Base-by-base conservation (phyloP, 35 echinoderm and acorn worm species). In the Eucidaris tribuloides region DNA sequence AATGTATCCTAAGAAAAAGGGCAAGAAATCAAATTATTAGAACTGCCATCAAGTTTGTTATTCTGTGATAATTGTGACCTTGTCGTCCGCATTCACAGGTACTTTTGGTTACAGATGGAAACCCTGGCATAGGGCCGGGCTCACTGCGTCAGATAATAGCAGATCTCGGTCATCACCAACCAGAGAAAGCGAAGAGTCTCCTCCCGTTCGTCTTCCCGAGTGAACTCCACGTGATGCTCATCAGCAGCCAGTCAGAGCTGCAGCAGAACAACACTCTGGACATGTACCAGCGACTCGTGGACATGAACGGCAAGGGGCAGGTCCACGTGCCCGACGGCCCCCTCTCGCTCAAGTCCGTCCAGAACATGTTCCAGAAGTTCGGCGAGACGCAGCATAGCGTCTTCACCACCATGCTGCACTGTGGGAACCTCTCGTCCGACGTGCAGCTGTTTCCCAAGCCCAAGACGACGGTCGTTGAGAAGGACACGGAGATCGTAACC, bases 91-190 rank as follows among this genome's bases (percentile, higher is more conserved):
- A n/a, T 77, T 31, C 42, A 20, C 87, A 98, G 95, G 81, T 98
- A 1, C 35, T 98, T 2, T 64, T 98, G 46, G 61, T 98, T 28
- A 90, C 95, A 22, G 95, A 98, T 87, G 95, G 95, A 3, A 98
- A 79, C 52, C 83, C 86, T 24, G 95, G 95, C 1, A 77, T 88
- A 13, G 90, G 95, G 27, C 76, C 86, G 77, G 95, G 95, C 3
- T 98, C 95, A 2, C 25, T 98, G 43, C 41, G 57, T 2, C 83
- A 96, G 39, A 74, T 46, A 27, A 72, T 89, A 14, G 66, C 85
- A 28, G 77, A 72, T 24, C 38, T 80, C 39, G 22, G 55, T 28
- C n/a, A n/a, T n/a, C 48, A 83, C 46, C 45, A 81, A 77, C 38
- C 49, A 36, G 58, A 64, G 61, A 35, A 34, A 83, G 28, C 72